Conservation (phyloP, 2,888 invertebrate species). For the Chymomyza caudatula region DNA sequence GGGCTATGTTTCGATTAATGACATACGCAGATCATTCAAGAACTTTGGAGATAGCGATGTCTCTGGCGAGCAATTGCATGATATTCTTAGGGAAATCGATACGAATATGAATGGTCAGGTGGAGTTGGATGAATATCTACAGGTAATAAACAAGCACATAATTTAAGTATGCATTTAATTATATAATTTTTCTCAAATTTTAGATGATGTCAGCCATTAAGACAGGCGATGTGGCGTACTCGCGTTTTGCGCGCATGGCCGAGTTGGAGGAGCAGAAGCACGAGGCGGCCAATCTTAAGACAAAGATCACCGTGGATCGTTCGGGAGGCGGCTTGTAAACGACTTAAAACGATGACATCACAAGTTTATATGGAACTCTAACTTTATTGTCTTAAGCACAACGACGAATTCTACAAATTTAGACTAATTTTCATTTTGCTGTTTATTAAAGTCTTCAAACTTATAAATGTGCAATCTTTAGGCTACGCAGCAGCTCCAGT, state of each 20-base stretch:
- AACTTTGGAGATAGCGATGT: slow-evolving; percentile 89
- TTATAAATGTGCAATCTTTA: slow-evolving; percentile 10
- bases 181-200: background rate
- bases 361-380: slow-evolving; percentile 9
- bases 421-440: slow-evolving; percentile 59
- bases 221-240: slow-evolving; percentile 96
- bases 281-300: slow-evolving; percentile 86
- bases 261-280: slow-evolving; percentile 93
- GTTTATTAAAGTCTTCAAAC: slow-evolving; percentile 59
- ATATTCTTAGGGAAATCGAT: slow-evolving; percentile 98
- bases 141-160: slow-evolving; percentile 82
- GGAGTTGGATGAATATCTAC: slow-evolving; percentile 98
- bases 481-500: background rate
- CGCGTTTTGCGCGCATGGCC: slow-evolving; percentile 95
- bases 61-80: slow-evolving; percentile 95
- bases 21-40: slow-evolving; percentile 96
- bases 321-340: slow-evolving; percentile 95
- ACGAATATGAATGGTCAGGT: slow-evolving; percentile 99
- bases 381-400: slow-evolving; percentile 19
- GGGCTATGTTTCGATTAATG: slow-evolving; percentile 98
- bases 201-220: slow-evolving; percentile 99
- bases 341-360: slow-evolving; percentile 6
- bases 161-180: background rate
- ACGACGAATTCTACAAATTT: slow-evolving; percentile 40
- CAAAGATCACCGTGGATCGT: slow-evolving; percentile 92